Evolutionary conservation across 1,140 invertebrate genomes (phyloP).

Genomic region (Zophobas atratus): DNA sequence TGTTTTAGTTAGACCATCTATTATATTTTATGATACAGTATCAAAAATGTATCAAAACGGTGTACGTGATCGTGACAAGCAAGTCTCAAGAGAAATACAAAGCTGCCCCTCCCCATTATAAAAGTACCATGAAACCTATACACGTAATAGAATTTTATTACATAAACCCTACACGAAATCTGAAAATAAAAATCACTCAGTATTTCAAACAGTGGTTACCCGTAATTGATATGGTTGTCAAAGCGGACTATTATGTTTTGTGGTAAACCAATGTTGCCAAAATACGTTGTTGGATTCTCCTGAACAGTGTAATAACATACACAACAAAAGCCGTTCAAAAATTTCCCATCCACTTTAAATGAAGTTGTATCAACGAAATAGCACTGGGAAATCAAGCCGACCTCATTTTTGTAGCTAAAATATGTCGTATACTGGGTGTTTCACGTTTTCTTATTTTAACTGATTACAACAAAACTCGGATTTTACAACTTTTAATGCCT

Average conservation of each 20-base stretch:
- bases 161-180: neutral
- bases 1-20: conserved; percentile 1
- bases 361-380: too few relatives aligned
- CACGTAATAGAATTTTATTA: conserved; percentile 35
- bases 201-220: conserved; percentile 1
- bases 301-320: neutral
- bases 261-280: neutral
- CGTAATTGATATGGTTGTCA: conserved; percentile 15
- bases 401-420: too few relatives aligned
- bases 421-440: too few relatives aligned
- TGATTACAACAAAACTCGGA: too few relatives aligned
- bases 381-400: too few relatives aligned
- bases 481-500: too few relatives aligned
- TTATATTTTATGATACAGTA: conserved; percentile 26
- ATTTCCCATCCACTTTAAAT: too few relatives aligned
- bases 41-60: conserved; percentile 27
- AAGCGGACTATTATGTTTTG: neutral
- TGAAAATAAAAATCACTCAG: neutral
- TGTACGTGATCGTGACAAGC: conserved; percentile 29
- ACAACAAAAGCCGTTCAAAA: too few relatives aligned
- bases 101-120: conserved; percentile 18
- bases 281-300: neutral
- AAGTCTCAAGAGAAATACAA: conserved; percentile 38
- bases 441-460: too few relatives aligned
- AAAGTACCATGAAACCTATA: conserved; percentile 8